phyloP scores from a whole-genome alignment of 2,797 vertebrate species.

The Pseudochirops cupreus region DNA sequence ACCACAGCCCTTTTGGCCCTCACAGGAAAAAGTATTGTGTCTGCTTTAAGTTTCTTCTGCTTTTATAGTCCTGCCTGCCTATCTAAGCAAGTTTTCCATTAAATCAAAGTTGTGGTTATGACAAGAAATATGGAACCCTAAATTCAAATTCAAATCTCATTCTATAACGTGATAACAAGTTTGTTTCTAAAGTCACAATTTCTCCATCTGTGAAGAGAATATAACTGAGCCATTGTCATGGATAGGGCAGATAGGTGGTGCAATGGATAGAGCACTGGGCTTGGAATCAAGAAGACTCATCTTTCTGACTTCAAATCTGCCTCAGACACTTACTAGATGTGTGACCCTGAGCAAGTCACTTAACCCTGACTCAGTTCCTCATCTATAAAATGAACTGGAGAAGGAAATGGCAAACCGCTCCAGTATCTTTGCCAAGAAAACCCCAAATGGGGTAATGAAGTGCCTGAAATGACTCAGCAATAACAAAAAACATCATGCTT shows the following conservation, averaged over 20 bases:
- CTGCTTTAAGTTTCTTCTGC: not conserved
- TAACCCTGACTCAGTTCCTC: not conserved
- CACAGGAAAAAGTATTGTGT: not conserved
- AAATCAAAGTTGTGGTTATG: not conserved
- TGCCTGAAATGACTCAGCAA: not conserved
- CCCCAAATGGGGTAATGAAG: not conserved
- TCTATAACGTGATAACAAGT: not conserved
- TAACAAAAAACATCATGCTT: not conserved
- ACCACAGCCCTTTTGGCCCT: too few species aligned
- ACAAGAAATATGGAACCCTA: not conserved
- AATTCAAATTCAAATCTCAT: constrained; percentile 18
- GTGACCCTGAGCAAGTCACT: not conserved
- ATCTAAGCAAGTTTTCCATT: not conserved
- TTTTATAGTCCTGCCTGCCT: not conserved
- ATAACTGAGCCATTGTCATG: not conserved
- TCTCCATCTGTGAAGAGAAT: constrained; percentile 10
- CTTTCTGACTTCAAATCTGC: not conserved
- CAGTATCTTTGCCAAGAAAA: not conserved
- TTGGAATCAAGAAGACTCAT: not conserved
- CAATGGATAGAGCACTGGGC: not conserved
- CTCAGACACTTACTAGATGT: not conserved
- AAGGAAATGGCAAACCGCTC: not conserved
- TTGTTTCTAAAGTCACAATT: constrained; percentile 15
- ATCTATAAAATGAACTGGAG: not conserved
- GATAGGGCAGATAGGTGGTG: not conserved